A percentile compares a stretch with the other conserved stretches of the same genome.
These are phyloP conservation scores for Pandion haliaetus DNA, from an alignment of 2,113 vertebrate genomes.

Conservation along the genomic window DNA sequence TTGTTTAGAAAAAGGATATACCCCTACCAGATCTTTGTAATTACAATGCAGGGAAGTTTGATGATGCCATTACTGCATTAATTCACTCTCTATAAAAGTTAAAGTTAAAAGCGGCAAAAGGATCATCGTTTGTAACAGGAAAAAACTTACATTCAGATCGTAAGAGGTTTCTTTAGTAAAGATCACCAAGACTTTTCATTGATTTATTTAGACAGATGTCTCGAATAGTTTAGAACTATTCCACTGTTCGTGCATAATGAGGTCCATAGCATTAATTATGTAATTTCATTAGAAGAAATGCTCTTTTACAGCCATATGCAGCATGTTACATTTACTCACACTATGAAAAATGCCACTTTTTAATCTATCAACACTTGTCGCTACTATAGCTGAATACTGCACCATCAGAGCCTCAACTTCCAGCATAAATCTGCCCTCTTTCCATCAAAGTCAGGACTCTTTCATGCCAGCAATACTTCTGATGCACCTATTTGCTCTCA, in stretches of 20 bases:
- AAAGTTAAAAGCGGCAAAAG: neutral
- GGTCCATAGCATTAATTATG: neutral
- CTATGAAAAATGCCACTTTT: neutral
- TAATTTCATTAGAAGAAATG: constrained; percentile 7
- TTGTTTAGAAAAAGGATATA: constrained; percentile 55
- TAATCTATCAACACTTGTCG: neutral
- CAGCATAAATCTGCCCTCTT: neutral
- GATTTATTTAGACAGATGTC: constrained; percentile 15
- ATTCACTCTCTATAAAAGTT: neutral
- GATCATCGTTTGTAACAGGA: neutral
- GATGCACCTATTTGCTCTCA: neutral
- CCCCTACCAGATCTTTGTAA: neutral
- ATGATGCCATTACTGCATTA: neutral
- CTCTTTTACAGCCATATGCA: neutral
- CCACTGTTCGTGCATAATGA: neutral
- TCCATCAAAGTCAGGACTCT: neutral
- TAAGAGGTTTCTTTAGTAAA: neutral
- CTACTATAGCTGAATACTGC: neutral
- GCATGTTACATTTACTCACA: neutral
- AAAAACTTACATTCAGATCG: neutral
- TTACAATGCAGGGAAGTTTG: neutral
- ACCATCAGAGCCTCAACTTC: neutral
- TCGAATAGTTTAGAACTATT: neutral
- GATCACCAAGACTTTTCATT: neutral
- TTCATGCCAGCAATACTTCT: neutral